Conservation (phyloP, 1,140 invertebrate species). For the Microplitis mediator region DNA sequence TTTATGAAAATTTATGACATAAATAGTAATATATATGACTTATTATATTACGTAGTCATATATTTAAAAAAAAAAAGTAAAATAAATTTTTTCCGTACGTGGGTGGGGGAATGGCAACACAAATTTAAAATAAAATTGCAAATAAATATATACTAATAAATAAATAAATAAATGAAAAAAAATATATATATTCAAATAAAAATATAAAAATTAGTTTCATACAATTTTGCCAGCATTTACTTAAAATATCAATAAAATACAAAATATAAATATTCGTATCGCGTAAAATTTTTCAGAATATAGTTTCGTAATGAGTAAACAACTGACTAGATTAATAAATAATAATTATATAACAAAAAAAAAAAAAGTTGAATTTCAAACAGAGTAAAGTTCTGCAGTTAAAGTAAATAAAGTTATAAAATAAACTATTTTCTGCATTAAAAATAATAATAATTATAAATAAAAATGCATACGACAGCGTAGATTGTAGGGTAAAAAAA, state of each 20-base stretch:
- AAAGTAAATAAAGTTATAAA: constrained; percentile 30
- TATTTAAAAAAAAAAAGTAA: too few relatives aligned
- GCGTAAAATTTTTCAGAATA: constrained; percentile 32
- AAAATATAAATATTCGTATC: constrained; percentile 13
- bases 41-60: too few relatives aligned
- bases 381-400: constrained; percentile 11
- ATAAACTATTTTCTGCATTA: constrained; percentile 54
- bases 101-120: constrained; percentile 11
- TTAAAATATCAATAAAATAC: constrained; percentile 3
- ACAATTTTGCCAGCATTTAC: constrained; percentile 38
- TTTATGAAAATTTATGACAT: too few relatives aligned
- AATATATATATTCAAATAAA: constrained; percentile 28
- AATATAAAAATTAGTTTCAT: constrained; percentile 45
- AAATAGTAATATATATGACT: not conserved
- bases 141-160: constrained; percentile 3
- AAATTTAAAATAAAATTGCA: not conserved
- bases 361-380: constrained; percentile 6
- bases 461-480: constrained; percentile 5
- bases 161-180: not conserved
- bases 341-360: not conserved
- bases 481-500: not conserved
- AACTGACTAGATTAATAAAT: constrained; percentile 34
- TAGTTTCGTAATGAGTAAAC: constrained; percentile 42
- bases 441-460: constrained; percentile 30
- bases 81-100: not conserved